phyloP scores from a whole-genome alignment of 1,140 invertebrate genomes.

The Calosoma granatense region DNA sequence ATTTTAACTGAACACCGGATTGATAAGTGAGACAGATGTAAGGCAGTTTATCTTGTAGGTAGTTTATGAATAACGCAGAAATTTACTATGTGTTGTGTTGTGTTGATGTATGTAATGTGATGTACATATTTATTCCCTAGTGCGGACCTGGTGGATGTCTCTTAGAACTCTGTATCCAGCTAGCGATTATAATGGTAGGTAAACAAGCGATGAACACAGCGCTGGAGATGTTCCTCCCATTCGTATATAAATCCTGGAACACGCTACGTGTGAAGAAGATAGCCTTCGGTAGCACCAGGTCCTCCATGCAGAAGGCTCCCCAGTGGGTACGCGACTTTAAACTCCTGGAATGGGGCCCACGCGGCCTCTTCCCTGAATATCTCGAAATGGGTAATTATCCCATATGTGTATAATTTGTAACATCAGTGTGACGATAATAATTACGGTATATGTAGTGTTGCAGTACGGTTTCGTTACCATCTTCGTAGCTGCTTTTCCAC shows the following conservation, averaged over 20 bases:
- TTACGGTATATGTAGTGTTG: conserved; percentile 47
- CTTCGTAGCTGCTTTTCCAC: conserved; percentile 81
- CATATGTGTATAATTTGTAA: conserved; percentile 11
- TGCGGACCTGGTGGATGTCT: conserved; percentile 83
- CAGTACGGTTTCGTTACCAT: conserved; percentile 88
- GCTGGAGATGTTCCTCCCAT: conserved; percentile 66
- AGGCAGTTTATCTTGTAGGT: too few relatives aligned
- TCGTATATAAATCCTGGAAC: conserved; percentile 63
- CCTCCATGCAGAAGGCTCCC: conserved; percentile 12
- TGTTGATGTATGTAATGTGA: too few relatives aligned
- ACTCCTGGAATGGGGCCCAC: conserved; percentile 76
- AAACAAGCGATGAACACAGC: conserved; percentile 92
- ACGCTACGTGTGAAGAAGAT: conserved; percentile 47
- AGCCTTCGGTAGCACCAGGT: conserved; percentile 19
- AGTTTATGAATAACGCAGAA: too few relatives aligned
- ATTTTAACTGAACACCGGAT: too few relatives aligned
- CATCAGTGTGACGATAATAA: conserved; percentile 4
- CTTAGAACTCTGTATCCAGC: conserved; percentile 84
- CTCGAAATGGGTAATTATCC: conserved; percentile 81
- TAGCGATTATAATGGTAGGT: conserved; percentile 92
- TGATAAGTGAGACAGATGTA: too few relatives aligned
- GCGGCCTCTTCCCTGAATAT: conserved; percentile 92
- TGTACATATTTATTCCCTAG: too few relatives aligned
- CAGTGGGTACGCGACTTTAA: conserved; percentile 91
- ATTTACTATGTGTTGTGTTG: too few relatives aligned